Evolutionary conservation across 2,113 vertebrate species (phyloP).

Genomic region (Oxyura jamaicensis): DNA sequence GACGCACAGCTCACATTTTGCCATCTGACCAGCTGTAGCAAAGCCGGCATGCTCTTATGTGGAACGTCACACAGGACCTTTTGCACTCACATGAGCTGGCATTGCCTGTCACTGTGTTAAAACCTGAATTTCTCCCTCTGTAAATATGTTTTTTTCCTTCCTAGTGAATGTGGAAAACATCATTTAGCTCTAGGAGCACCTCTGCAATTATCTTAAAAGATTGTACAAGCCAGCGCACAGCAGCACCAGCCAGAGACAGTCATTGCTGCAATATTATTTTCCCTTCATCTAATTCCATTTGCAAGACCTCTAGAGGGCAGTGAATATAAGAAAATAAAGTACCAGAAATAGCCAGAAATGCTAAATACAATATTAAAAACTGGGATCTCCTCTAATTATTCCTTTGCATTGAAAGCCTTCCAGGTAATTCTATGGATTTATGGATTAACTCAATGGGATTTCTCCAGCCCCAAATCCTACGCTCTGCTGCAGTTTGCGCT

Average conservation of each 20-base stretch:
- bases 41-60: neutral
- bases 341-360: neutral
- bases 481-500: neutral
- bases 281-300: neutral
- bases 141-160: neutral
- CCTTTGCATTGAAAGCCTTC: constrained; percentile 3
- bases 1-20: neutral
- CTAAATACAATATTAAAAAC: neutral
- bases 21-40: neutral
- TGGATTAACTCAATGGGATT: constrained; percentile 17
- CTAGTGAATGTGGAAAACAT: neutral
- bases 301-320: constrained; percentile 70
- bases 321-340: constrained; percentile 66
- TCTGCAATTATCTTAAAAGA: neutral
- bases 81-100: neutral
- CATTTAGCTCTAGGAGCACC: neutral
- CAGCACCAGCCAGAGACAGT: neutral
- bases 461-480: neutral
- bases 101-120: neutral
- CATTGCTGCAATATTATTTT: neutral
- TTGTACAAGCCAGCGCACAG: neutral
- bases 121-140: neutral
- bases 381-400: neutral
- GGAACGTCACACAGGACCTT: neutral
- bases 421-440: constrained; percentile 36